Evolutionary conservation across 2,888 invertebrate genomes (phyloP).

Genomic region (Deroplatys truncata): DNA sequence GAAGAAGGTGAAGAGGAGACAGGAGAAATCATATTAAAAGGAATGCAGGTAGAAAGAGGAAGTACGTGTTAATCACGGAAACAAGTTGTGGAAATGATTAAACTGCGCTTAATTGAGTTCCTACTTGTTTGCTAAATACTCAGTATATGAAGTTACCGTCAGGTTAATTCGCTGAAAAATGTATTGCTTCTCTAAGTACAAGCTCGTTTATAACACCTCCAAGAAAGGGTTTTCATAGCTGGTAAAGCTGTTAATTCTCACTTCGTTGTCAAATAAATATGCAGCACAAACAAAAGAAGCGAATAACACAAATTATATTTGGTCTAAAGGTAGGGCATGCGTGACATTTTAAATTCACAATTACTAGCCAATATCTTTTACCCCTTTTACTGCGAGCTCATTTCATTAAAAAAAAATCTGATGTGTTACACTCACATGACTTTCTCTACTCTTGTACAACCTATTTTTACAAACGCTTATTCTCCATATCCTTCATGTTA

Average conservation of each 20-base stretch:
- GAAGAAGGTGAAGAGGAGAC: neutral
- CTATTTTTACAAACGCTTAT: no score
- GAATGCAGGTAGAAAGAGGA: neutral
- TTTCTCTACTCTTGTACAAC: no score
- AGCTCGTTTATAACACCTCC: neutral
- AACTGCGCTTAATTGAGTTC: neutral
- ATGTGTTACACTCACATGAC: no score
- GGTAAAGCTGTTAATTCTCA: neutral
- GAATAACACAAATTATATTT: no score
- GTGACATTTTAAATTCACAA: no score
- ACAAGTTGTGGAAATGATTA: neutral
- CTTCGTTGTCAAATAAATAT: no score
- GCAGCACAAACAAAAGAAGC: no score
- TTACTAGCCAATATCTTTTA: no score
- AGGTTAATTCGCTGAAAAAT: neutral
- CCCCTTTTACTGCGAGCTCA: no score
- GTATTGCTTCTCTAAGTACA: neutral
- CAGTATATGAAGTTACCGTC: neutral
- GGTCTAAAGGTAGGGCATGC: no score
- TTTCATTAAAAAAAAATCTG: no score
- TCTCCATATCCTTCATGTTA: no score
- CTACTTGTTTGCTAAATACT: neutral
- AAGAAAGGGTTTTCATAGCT: neutral
- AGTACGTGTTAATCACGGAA: neutral
- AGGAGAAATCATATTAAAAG: neutral